A percentile compares a stretch with the other conserved stretches of the same genome.
Evolutionary conservation across 2,888 invertebrate species (phyloP).

Genomic region (Horisme vitalbata): DNA sequence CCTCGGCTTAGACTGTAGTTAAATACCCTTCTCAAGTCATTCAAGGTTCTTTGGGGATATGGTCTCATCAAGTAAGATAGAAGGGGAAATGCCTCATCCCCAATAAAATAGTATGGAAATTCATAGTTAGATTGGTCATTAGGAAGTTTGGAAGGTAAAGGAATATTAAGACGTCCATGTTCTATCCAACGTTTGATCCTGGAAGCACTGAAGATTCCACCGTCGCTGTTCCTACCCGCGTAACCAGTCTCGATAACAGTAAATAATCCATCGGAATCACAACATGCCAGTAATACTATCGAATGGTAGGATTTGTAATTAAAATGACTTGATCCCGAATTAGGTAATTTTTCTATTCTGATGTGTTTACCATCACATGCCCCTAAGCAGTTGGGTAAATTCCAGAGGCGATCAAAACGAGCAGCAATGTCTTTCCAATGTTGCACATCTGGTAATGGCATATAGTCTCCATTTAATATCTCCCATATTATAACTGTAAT

Average conservation of each 20-base stretch:
- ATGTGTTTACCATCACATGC: conserved; percentile 11
- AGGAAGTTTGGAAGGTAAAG: conserved; percentile 10
- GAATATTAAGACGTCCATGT: conserved; percentile 17
- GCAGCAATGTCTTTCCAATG: conserved; percentile 8
- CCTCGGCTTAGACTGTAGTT: conserved; percentile 16
- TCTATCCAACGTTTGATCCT: conserved; percentile 14
- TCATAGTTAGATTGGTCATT: conserved; percentile 12
- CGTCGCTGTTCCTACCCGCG: conserved; percentile 16
- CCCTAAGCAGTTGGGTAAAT: conserved; percentile 13
- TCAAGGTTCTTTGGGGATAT: conserved; percentile 8
- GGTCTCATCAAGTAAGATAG: conserved; percentile 10
- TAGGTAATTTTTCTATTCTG: conserved; percentile 13
- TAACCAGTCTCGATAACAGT: conserved; percentile 17
- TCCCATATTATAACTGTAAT: conserved; percentile 12
- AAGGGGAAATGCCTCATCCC: conserved; percentile 13
- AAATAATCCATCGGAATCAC: conserved; percentile 24
- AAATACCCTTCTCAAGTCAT: conserved; percentile 8
- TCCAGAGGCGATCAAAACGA: conserved; percentile 5
- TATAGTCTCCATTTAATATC: conserved; percentile 3
- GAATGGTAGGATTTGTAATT: conserved; percentile 8
- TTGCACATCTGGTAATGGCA: conserved; percentile 5
- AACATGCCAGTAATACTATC: conserved; percentile 15
- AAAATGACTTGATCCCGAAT: conserved; percentile 7
- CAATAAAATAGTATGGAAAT: conserved; percentile 13
- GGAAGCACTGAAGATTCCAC: conserved; percentile 19